phyloP scores from a whole-genome alignment of 2,113 vertebrate species.

The Numenius arquata region DNA sequence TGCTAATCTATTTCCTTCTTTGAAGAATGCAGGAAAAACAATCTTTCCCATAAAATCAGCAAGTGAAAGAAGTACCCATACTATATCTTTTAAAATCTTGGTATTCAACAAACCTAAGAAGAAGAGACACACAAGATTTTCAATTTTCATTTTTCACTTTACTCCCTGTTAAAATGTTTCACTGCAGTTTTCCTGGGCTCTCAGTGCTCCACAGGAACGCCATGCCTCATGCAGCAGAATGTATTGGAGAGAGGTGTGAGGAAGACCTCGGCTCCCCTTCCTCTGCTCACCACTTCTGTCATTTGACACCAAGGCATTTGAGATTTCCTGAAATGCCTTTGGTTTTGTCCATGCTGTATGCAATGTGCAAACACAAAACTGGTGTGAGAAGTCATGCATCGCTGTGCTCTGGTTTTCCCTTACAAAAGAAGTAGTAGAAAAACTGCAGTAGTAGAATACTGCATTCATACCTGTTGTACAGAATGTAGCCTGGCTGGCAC shows the following conservation, averaged over 20 bases:
- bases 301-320: background rate
- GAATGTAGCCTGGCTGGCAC: background rate
- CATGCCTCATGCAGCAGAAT: fast-evolving
- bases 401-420: background rate
- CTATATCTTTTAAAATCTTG: background rate
- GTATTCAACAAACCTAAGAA: background rate
- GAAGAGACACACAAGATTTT: background rate
- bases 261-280: background rate
- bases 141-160: background rate
- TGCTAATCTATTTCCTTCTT: background rate
- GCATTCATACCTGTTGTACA: background rate
- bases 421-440: background rate
- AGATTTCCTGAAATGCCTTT: background rate
- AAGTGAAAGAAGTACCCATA: background rate
- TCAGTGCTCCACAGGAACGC: background rate
- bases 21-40: background rate
- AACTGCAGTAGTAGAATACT: background rate
- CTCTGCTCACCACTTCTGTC: background rate
- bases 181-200: background rate
- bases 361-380: background rate
- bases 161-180: background rate
- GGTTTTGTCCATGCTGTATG: background rate
- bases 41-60: background rate
- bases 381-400: background rate
- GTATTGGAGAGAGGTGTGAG: background rate